Base-by-base conservation (phyloP, 1,140 invertebrate genomes). In the Ceratina japonica region DNA sequence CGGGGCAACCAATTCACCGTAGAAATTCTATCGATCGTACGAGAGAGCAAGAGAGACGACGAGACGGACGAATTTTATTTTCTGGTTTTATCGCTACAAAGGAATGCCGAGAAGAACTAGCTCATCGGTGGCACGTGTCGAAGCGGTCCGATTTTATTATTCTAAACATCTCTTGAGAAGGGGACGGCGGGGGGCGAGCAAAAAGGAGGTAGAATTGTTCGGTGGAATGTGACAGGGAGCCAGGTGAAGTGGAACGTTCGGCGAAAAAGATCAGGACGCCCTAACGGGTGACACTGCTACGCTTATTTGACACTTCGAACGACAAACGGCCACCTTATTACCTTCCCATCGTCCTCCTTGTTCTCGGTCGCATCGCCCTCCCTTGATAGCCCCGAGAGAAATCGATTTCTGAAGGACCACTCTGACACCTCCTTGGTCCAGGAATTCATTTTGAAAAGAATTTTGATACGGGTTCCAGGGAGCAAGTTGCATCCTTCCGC, bases 251-350 rank as follows among this genome's bases (percentile, higher is more conserved):
- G 83, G 74, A 82, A 78, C 74, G 83, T 80, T 83, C 80, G 80
- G 37, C 37, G 81, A 79, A 85, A 80, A 84, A 87, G 82, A 87
- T 86, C 85, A 71, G 81, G 64, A 75, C 61, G 71, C 80, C 75
- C 80, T 81, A 86, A 82, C 86, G 80, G 81, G 75, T 71, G 81
- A 79, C 86, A 88, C 89, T 63, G 90, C 88, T 90, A 89, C 89
- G 90, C 87, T 92, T 92, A 92, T 92, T 92, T 92, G 91, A 92
- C 91, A 92, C 87, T 87, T 88, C 66, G 84, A 88, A 76, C 89
- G 90, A 92, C 90, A 90, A 91, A 92, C 91, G 89, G 90, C 89
- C 85, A 87, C 86, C 90, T 91, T 92, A 92, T 92, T 91, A 92
- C 90, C 87, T 91, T 89, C 85, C 87, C 85, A 86, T 88, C 86